Conservation (phyloP, 23 tunicate species). For the Phallusia fumigata region DNA sequence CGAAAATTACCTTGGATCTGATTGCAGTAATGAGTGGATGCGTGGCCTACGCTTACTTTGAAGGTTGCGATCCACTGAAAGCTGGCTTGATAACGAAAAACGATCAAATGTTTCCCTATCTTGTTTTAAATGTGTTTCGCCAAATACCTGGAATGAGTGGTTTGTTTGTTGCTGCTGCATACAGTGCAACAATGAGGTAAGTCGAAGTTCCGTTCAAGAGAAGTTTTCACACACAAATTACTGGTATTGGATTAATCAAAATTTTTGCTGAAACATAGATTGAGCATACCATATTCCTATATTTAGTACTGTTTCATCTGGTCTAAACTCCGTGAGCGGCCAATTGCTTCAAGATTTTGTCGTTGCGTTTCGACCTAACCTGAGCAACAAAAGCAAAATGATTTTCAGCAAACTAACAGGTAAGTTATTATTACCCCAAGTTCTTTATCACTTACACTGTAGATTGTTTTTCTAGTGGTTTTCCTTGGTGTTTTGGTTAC, state of each 20-base stretch:
- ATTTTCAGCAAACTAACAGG: slow-evolving; percentile 39
- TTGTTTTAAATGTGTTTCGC: slow-evolving; percentile 1
- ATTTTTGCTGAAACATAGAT: too few species aligned
- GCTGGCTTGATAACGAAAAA: neutral
- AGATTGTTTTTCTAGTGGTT: slow-evolving; percentile 13
- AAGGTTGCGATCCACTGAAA: slow-evolving; percentile 25
- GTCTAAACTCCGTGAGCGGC: slow-evolving; percentile 43
- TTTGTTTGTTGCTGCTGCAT: slow-evolving; percentile 26
- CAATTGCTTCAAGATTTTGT: slow-evolving; percentile 50
- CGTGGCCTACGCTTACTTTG: slow-evolving; percentile 15
- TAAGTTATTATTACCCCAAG: neutral
- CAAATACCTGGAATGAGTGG: slow-evolving; percentile 15
- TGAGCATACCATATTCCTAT: too few species aligned
- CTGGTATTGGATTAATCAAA: too few species aligned
- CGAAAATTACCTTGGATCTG: neutral
- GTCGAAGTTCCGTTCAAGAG: too few species aligned
- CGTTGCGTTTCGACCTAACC: slow-evolving; percentile 14
- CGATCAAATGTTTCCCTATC: slow-evolving; percentile 15
- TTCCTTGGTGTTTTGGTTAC: slow-evolving; percentile 24
- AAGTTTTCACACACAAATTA: too few species aligned
- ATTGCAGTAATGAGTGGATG: neutral
- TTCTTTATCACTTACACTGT: too few species aligned
- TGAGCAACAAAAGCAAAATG: slow-evolving; percentile 11
- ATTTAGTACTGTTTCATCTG: slow-evolving; percentile 59
- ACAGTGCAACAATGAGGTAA: slow-evolving; percentile 24